Conservation (phyloP, 2,888 invertebrate genomes). For the Euclidia mi region DNA sequence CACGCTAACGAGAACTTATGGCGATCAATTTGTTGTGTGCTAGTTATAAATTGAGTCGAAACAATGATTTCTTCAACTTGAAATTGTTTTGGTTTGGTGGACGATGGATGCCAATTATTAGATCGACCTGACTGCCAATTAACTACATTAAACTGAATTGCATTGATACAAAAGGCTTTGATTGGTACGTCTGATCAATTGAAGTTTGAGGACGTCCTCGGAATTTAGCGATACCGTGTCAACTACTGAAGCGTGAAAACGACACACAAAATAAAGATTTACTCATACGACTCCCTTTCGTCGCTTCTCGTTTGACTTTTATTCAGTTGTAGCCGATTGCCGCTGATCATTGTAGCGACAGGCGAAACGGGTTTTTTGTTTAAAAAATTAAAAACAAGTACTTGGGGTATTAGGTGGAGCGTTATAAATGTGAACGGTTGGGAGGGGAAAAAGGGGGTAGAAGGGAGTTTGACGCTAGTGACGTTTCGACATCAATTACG, state of each 20-base stretch:
- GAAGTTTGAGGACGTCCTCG: constrained; percentile 3
- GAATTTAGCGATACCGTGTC: constrained; percentile 18
- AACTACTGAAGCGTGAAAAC: constrained; percentile 30
- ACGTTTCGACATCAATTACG: constrained; percentile 55
- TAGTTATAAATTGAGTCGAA: constrained; percentile 42
- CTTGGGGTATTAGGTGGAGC: constrained; percentile 3
- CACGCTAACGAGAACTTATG: constrained; percentile 22
- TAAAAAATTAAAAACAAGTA: constrained; percentile 40
- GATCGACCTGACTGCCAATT: constrained; percentile 41
- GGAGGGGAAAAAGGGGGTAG: constrained; percentile 10
- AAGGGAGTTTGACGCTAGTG: constrained; percentile 43
- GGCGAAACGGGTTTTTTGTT: constrained; percentile 25
- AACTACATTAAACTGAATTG: constrained; percentile 43
- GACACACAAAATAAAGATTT: constrained; percentile 43
- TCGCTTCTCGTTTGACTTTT: constrained; percentile 20
- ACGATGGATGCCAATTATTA: constrained; percentile 44
- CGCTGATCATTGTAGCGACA: constrained; percentile 16
- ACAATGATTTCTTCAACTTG: constrained; percentile 26
- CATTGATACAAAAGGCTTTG: constrained; percentile 51
- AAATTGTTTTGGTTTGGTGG: constrained; percentile 27
- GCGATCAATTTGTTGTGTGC: constrained; percentile 32
- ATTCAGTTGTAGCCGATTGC: constrained; percentile 34
- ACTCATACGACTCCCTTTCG: constrained; percentile 19
- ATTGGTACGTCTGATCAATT: constrained; percentile 36
- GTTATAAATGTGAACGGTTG: constrained; percentile 32